Base-by-base conservation (phyloP, 2,113 vertebrate genomes). In the Apteryx mantelli region DNA sequence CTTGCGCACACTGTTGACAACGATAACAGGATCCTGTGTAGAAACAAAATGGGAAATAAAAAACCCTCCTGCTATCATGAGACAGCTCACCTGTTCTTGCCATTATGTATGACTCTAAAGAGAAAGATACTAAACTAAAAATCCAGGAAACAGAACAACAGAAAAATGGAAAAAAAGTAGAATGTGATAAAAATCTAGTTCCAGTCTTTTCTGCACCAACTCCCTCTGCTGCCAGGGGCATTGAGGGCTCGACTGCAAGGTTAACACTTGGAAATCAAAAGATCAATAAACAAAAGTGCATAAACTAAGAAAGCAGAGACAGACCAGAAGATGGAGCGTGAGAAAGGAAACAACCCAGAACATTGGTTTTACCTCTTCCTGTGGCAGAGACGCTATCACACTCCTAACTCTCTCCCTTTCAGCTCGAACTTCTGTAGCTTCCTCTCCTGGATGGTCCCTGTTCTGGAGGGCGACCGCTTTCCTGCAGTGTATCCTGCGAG, bases 1-100 rank as follows among this genome's bases (percentile, higher is more conserved):
- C 94, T 99, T 99, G 95, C 97, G 98, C 61, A 99, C 96, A 87
- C 98, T 97, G 64, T 96, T 98, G 77, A 98, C 99, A 5, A 98
- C 63, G 63, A 99, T 97, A 7, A 97, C 94, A 0, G 98, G 98
- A 87, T 98, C 99, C 99, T 99, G 61, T 7, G 75, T 64, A 48
- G 73, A 63, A 20, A 88, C 3, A 8, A 36, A 82, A 53, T 5
- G 26, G 40, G 83, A 69, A 74, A 73, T n/a, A 48, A 50, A 22
- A 76, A 88, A 9, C 70, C 66, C 30, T 66, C 18, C 46, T 73
- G 32, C 26, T 15, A 1, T n/a, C 42, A 69, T 0, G 30, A 84
- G 55, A 28, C 13, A 83, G 36, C 4, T 68, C 25, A 11, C 36
- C 50, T 76, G 61, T 60, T 40, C 22, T 81, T 34, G 32, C 16